Percentiles rank a stretch among this genome's conserved stretches.
Evolutionary conservation across 2,113 vertebrate genomes (phyloP).

Genomic region (Leiothrix lutea): DNA sequence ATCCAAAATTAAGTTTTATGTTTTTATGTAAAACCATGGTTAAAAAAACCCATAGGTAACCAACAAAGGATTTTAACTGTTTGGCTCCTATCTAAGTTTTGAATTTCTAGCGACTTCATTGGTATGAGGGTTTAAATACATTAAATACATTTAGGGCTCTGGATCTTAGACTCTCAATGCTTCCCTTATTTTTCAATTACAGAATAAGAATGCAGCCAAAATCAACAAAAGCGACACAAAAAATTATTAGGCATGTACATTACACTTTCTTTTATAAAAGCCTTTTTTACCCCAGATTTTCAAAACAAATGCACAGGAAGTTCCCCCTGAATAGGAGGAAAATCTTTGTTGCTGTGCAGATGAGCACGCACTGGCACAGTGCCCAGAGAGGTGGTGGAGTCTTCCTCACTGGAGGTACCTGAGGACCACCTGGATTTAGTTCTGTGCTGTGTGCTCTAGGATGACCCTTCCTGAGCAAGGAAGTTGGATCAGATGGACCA

Average conservation of each 20-base stretch:
- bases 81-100: background rate
- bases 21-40: background rate
- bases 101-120: background rate
- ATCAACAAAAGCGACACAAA: background rate
- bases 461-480: background rate
- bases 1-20: background rate
- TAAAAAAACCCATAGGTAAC: background rate
- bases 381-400: background rate
- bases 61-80: background rate
- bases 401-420: background rate
- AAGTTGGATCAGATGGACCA: background rate
- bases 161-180: background rate
- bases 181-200: background rate
- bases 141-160: background rate
- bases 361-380: rapidly evolving
- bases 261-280: background rate
- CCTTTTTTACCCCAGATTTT: rapidly evolving
- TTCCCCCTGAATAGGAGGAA: background rate
- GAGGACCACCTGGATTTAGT: background rate
- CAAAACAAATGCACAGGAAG: background rate
- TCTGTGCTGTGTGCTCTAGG: background rate
- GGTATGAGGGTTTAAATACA: background rate
- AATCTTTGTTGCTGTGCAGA: background rate
- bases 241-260: background rate
- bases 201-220: background rate